Evolutionary conservation across 2,113 vertebrate genomes (phyloP).

Genomic region (Fulmarus glacialis): DNA sequence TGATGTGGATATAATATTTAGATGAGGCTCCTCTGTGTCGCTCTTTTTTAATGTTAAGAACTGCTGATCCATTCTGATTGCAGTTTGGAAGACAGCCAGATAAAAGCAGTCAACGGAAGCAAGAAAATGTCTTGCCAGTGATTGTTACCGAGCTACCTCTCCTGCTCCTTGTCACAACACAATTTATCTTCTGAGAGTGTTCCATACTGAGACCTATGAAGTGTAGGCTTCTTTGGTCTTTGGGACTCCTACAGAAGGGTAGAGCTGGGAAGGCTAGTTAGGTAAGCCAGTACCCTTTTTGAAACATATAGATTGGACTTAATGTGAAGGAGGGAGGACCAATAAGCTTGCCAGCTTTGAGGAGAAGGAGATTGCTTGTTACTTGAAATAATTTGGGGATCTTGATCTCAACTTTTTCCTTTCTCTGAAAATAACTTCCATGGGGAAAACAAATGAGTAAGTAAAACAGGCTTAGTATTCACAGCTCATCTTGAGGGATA

Average conservation of each 20-base stretch:
- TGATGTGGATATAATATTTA: neutral
- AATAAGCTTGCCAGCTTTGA: neutral
- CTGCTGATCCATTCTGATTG: neutral
- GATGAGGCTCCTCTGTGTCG: neutral
- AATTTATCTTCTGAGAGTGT: neutral
- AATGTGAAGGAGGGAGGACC: neutral
- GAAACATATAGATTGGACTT: neutral
- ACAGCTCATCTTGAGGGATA: neutral
- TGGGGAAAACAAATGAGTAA: neutral
- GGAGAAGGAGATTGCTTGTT: neutral
- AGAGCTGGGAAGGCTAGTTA: neutral
- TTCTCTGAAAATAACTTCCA: neutral
- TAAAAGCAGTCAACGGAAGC: neutral
- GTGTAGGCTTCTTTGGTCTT: neutral
- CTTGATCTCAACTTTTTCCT: neutral
- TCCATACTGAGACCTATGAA: neutral
- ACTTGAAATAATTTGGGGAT: neutral
- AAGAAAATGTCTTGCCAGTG: neutral
- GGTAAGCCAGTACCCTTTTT: neutral
- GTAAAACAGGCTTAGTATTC: neutral
- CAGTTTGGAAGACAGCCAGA: neutral
- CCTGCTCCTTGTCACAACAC: neutral
- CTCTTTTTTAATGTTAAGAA: neutral
- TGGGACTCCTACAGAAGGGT: neutral
- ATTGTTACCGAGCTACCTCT: neutral